Percentiles rank a stretch among this genome's conserved stretches.
Conservation (phyloP, 2,113 vertebrate species). For the Acinonyx jubatus region DNA sequence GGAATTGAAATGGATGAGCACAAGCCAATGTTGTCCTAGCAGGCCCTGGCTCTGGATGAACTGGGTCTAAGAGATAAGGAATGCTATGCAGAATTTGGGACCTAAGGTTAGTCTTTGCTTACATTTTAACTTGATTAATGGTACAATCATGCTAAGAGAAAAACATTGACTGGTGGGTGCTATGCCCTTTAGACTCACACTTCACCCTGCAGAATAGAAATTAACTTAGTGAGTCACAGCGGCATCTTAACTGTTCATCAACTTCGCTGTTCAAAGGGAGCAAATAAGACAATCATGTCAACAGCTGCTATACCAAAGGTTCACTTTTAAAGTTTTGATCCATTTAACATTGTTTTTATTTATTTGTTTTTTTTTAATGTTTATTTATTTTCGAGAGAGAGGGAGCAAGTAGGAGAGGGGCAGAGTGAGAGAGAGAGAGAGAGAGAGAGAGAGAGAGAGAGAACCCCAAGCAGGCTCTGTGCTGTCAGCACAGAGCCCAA, state of each 20-base stretch:
- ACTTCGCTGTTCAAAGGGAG: not conserved
- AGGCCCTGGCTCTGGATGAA: not conserved
- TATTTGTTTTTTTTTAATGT: no score
- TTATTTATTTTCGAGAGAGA: no score
- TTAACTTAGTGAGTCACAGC: not conserved
- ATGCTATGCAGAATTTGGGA: not conserved
- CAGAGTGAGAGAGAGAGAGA: no score
- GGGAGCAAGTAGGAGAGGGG: no score
- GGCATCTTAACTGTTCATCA: not conserved
- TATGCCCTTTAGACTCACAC: not conserved
- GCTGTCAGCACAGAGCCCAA: no score
- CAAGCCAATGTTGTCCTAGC: not conserved
- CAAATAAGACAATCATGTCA: not conserved
- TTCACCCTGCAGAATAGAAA: not conserved
- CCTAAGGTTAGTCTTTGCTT: not conserved
- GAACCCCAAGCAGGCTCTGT: no score
- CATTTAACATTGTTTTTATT: not conserved
- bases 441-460: no score
- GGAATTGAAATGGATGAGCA: not conserved
- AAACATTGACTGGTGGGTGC: not conserved
- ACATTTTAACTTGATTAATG: conserved; percentile 32
- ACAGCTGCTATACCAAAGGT: not conserved
- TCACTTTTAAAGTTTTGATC: not conserved
- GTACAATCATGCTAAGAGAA: not conserved
- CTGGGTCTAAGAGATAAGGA: conserved; percentile 2